Conservation (phyloP, 1,140 invertebrate species). For the Carcinoscorpius rotundicauda region DNA sequence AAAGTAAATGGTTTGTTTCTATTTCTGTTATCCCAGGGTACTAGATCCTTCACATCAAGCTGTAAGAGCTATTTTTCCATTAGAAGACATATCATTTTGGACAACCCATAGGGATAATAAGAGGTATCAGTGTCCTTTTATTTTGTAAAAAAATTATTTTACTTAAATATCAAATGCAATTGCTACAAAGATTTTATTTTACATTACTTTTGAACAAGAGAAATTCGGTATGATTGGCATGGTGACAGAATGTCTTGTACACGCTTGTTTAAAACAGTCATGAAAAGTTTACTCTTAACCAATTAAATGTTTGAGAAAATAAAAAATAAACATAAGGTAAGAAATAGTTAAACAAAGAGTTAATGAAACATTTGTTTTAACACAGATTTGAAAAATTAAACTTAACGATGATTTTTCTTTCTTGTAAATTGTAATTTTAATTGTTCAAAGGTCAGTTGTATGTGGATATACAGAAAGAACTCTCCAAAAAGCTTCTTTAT, state of each 20-base stretch:
- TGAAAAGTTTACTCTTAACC: no score
- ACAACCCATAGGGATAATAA: conserved; percentile 38
- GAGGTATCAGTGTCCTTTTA: conserved; percentile 27
- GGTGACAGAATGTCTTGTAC: neutral
- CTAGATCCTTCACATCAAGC: conserved; percentile 34
- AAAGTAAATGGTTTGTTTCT: no score
- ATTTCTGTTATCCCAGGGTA: conserved; percentile 24
- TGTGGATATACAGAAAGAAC: no score
- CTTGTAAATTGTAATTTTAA: no score
- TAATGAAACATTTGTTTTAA: no score
- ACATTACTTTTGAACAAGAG: neutral
- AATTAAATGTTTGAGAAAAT: no score
- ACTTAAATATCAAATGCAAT: neutral
- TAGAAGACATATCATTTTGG: conserved; percentile 39
- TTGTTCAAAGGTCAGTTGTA: no score
- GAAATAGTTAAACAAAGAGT: no score
- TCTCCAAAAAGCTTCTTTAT: neutral
- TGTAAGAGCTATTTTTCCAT: conserved; percentile 31
- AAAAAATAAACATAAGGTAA: no score
- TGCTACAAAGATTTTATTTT: neutral
- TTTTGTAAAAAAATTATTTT: neutral
- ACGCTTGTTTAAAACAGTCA: no score
- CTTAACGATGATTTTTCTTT: no score
- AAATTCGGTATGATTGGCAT: neutral
- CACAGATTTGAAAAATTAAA: no score